Percentiles rank a stretch among this genome's conserved stretches.
phyloP scores from a whole-genome alignment of 2,797 vertebrate genomes.

The Buceros bicornis region DNA sequence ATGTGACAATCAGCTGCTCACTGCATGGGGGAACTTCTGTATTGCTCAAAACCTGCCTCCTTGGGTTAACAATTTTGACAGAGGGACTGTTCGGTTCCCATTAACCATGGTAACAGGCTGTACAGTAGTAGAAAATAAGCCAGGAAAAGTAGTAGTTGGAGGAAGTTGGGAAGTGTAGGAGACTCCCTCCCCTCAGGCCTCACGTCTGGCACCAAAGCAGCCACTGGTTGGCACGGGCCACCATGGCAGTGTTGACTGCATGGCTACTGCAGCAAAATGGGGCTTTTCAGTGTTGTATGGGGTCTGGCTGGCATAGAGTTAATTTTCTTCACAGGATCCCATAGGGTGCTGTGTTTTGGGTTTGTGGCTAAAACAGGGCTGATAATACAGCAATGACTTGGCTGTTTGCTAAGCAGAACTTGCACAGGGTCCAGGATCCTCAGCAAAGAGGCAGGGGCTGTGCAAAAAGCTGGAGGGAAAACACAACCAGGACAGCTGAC shows the following conservation, averaged over 20 bases:
- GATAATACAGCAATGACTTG: not conserved
- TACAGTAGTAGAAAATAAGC: not conserved
- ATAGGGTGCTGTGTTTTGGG: not conserved
- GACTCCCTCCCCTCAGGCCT: not conserved
- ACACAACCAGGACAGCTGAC: not conserved
- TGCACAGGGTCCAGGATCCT: not conserved
- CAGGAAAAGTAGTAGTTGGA: not conserved
- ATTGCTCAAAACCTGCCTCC: not conserved
- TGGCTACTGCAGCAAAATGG: not conserved
- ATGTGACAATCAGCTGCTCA: not conserved
- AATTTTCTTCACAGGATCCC: not conserved
- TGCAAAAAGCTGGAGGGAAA: not conserved
- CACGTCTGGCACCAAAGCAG: not conserved
- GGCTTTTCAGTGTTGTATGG: not conserved
- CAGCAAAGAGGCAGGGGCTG: rapidly evolving
- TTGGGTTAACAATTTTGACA: not conserved
- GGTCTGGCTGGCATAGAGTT: not conserved
- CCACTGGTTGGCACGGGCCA: not conserved
- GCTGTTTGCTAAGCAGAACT: rapidly evolving
- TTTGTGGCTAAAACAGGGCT: not conserved
- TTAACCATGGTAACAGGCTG: not conserved
- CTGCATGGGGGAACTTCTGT: not conserved
- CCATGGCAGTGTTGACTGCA: not conserved
- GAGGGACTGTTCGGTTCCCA: not conserved
- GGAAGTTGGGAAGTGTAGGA: not conserved